A percentile compares a stretch with the other conserved stretches of the same genome.
These are phyloP conservation scores for Dermolepida albohirtum DNA, from an alignment of 2,888 invertebrate genomes.

Conservation along the genomic window DNA sequence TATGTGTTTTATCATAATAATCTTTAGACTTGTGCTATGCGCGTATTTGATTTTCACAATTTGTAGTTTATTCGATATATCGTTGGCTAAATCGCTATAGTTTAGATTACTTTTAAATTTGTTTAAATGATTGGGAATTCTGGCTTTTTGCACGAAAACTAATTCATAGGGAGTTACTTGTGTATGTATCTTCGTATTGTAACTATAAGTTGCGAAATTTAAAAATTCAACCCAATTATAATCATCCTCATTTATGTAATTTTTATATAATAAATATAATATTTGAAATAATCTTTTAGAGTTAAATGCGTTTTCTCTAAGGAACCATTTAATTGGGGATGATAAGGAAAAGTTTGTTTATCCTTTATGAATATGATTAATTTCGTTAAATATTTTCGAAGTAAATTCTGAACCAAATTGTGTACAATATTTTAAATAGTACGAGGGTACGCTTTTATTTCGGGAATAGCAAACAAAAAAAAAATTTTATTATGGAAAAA, in stretches of 20 bases:
- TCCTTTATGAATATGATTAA: slow-evolving; percentile 41
- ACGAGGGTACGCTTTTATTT: no score
- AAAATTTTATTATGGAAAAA: no score
- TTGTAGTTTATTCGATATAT: slow-evolving; percentile 38
- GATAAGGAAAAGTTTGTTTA: slow-evolving; percentile 43
- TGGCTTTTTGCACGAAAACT: slow-evolving; percentile 43
- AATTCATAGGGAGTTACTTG: slow-evolving; percentile 43
- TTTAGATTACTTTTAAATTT: slow-evolving; percentile 32
- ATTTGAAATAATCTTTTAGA: slow-evolving; percentile 49
- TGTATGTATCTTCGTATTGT: slow-evolving; percentile 43
- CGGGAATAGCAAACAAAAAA: no score
- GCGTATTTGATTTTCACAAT: slow-evolving; percentile 39
- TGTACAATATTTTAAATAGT: slow-evolving; percentile 34
- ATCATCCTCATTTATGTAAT: slow-evolving; percentile 37
- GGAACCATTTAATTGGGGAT: slow-evolving; percentile 52
- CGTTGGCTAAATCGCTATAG: slow-evolving; percentile 33
- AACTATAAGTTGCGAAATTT: slow-evolving; percentile 42
- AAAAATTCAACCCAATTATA: slow-evolving; percentile 43
- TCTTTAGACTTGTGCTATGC: slow-evolving; percentile 38
- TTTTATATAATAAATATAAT: no score
- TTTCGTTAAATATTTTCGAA: slow-evolving; percentile 40
- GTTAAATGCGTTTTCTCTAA: slow-evolving; percentile 54
- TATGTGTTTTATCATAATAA: slow-evolving; percentile 44
- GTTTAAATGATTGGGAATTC: slow-evolving; percentile 38
- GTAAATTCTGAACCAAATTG: slow-evolving; percentile 41